phyloP scores from a whole-genome alignment of 92 coral and sea anemone genomes.

The Bergia sp. region DNA sequence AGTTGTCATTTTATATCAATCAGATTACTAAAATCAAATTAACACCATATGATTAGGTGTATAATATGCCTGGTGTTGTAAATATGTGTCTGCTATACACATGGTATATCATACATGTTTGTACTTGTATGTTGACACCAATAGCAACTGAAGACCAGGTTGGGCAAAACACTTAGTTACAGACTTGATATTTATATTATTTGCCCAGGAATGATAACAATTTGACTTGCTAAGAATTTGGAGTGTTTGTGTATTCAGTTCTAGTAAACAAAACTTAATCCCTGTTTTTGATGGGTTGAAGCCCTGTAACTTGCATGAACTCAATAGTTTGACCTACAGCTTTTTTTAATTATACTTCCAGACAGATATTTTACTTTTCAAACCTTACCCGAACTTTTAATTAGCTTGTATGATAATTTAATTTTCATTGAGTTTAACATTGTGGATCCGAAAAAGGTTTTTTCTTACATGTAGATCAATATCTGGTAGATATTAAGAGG shows the following conservation, averaged over 20 bases:
- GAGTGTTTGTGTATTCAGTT: neutral
- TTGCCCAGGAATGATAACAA: conserved; percentile 25
- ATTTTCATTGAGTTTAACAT: neutral
- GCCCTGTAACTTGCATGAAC: neutral
- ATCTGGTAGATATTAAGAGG: neutral
- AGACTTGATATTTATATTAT: neutral
- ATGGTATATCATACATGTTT: neutral
- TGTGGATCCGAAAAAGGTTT: neutral
- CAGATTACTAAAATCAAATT: conserved; percentile 31
- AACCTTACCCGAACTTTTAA: neutral
- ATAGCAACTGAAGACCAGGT: neutral
- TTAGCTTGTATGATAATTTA: conserved; percentile 14
- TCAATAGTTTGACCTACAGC: conserved; percentile 20
- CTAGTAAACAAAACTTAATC: conserved; percentile 16
- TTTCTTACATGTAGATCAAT: neutral
- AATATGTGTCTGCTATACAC: conserved; percentile 25
- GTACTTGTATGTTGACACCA: neutral
- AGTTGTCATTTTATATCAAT: conserved; percentile 6
- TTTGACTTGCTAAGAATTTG: neutral
- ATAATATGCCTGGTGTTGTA: conserved; percentile 21
- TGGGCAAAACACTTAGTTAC: neutral
- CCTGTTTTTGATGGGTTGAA: neutral
- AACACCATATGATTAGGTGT: conserved; percentile 29
- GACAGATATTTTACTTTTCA: neutral
- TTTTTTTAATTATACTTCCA: neutral